phyloP scores from a whole-genome alignment of 2,797 vertebrate species.

The Mormyrops attenuatus region DNA sequence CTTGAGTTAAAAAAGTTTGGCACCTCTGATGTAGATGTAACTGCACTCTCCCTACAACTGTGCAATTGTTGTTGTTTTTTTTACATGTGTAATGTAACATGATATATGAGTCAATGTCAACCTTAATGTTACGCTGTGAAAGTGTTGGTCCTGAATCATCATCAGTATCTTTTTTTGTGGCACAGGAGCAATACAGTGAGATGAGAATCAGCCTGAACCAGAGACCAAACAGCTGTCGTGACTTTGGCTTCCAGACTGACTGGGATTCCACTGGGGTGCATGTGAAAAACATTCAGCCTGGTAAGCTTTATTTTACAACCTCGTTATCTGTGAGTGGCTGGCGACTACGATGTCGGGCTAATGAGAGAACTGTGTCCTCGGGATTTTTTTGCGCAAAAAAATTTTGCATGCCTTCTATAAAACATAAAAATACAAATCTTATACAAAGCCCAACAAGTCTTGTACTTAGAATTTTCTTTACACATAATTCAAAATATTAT shows the following conservation, averaged over 20 bases:
- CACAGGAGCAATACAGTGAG: conserved; percentile 83
- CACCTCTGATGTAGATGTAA: neutral
- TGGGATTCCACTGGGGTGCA: conserved; percentile 71
- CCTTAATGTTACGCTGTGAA: neutral
- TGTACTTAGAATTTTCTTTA: neutral
- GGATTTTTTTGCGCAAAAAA: neutral
- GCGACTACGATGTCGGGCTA: neutral
- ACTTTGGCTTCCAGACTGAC: conserved; percentile 83
- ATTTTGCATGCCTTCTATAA: neutral
- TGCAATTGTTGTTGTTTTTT: neutral
- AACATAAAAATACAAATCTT: neutral
- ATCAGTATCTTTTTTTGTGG: conserved; percentile 62
- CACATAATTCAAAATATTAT: neutral
- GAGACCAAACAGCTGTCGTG: conserved; percentile 71
- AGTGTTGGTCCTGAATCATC: conserved; percentile 65
- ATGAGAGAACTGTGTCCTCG: neutral
- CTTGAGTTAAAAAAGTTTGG: too few relatives aligned
- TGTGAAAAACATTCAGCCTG: conserved; percentile 72
- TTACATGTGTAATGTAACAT: neutral
- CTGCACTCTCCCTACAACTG: neutral
- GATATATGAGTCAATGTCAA: neutral
- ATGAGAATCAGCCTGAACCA: conserved; percentile 90
- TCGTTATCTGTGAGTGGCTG: neutral
- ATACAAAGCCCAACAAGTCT: neutral
- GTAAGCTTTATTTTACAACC: conserved; percentile 23